Base-by-base conservation (phyloP, 1,140 invertebrate genomes). In the Dendrolimus punctatus region DNA sequence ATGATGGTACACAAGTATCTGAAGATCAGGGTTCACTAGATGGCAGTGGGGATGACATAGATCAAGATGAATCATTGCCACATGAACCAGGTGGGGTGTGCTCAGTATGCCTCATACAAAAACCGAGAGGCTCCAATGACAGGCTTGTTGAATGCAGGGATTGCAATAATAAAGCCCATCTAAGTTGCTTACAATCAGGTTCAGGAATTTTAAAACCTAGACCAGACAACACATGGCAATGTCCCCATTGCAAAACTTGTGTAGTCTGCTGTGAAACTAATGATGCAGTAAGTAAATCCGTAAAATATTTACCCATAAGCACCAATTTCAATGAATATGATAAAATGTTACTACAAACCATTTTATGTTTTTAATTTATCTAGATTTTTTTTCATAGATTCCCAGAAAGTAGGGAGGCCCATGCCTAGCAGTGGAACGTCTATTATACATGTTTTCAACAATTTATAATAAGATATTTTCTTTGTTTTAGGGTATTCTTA, bases 161-260 rank as follows among this genome's bases (percentile, higher is more conserved):
- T 75, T 96, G 95, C 63, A 93, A 91, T 51, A 92, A 93, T 54
- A 93, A 93, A 91, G 92, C 91, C 46, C 92, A 93, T 80, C 88
- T 90, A 10, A 90, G 88, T 61, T 93, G 92, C 63, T 88, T 93
- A 53, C 91, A 91, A 66, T 88, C 90, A 10, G 91, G 92, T 40
- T 90, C 90, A 60, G 88, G 91, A 55, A 86, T 92, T 69, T 75
- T 91, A 36, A 91, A 91, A 78, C 88, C 90, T 57, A 89, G 91
- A 65, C 88, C 90, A 23, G 91, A 91, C 62, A 91, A 89, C 54
- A 91, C 90, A 39, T 93, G 92, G 92, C 92, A 93, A 63, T 93
- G 92, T 71, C 91, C 91, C 53, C 90, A 92, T 68, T 93, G 92
- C 60, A 93, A 93, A 80, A 92, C 88, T 50, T 93, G 92, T 78